Conservation (phyloP, 2,113 vertebrate genomes). For the Gnathonemus echidnorhynchus region DNA sequence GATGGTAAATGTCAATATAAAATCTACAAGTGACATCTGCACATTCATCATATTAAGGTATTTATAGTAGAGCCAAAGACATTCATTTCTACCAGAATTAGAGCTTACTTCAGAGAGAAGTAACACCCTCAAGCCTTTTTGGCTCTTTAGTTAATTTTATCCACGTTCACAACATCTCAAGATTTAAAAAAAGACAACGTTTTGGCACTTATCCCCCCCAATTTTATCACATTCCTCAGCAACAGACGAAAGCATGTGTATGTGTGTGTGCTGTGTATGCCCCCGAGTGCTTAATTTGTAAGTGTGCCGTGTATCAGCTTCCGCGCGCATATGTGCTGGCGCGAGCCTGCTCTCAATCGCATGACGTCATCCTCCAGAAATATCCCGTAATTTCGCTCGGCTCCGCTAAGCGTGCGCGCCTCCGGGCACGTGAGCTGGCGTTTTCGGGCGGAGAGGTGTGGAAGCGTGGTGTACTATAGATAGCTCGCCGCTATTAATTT, state of each 20-base stretch:
- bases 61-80: background rate
- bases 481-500: background rate
- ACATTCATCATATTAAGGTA: slow-evolving; percentile 18
- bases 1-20: background rate
- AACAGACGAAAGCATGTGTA: slow-evolving; percentile 35
- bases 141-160: slow-evolving; percentile 37
- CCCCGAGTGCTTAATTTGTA: slow-evolving; percentile 32
- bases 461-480: background rate
- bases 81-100: background rate
- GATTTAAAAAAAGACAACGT: background rate
- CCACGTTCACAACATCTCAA: slow-evolving; percentile 30
- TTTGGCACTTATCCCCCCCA: background rate
- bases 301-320: background rate
- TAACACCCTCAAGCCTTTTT: slow-evolving; percentile 8
- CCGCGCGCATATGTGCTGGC: background rate
- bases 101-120: background rate
- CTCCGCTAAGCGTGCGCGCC: background rate
- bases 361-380: background rate
- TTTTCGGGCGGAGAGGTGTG: background rate
- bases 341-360: background rate
- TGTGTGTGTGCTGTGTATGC: slow-evolving; percentile 8
- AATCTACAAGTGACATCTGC: slow-evolving; percentile 5
- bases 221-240: slow-evolving; percentile 23
- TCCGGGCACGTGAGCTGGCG: slow-evolving; percentile 9
- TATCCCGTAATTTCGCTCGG: background rate